Percentiles rank a stretch among this genome's conserved stretches.
phyloP scores from a whole-genome alignment of 2,797 vertebrate species.

The Parauchenoglanis ngamensis region DNA sequence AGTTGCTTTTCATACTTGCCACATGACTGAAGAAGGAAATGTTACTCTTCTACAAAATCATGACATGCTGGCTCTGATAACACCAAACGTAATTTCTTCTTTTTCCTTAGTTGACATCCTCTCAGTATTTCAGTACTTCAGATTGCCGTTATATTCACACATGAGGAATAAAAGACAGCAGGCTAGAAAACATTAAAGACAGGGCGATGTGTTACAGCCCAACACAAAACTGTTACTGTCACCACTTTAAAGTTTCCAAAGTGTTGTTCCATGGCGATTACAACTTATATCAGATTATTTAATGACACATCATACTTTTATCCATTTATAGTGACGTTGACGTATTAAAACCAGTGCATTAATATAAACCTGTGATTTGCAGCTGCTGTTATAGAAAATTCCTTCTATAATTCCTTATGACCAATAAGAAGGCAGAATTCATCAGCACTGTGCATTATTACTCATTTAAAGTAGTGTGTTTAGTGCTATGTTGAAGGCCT shows the following conservation, averaged over 20 bases:
- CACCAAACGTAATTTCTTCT: neutral
- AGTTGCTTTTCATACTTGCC: neutral
- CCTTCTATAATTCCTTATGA: neutral
- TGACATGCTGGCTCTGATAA: neutral
- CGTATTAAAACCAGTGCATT: neutral
- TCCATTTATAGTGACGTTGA: neutral
- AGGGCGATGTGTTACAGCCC: neutral
- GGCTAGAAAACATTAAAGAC: neutral
- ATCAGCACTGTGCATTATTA: neutral
- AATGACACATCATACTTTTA: neutral
- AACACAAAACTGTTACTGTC: neutral
- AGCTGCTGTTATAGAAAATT: neutral
- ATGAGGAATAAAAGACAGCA: neutral
- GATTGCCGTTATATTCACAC: neutral
- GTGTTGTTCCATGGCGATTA: neutral
- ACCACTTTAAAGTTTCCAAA: neutral
- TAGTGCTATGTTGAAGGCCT: neutral
- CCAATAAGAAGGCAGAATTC: neutral
- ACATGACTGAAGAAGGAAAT: neutral
- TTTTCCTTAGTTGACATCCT: neutral
- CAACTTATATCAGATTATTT: neutral
- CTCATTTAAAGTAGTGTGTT: neutral
- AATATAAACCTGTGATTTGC: neutral
- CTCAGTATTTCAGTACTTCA: neutral
- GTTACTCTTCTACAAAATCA: neutral